These are phyloP conservation scores for Dolichopus griseipennis DNA, from an alignment of 2,888 invertebrate species.

Conservation along the genomic window DNA sequence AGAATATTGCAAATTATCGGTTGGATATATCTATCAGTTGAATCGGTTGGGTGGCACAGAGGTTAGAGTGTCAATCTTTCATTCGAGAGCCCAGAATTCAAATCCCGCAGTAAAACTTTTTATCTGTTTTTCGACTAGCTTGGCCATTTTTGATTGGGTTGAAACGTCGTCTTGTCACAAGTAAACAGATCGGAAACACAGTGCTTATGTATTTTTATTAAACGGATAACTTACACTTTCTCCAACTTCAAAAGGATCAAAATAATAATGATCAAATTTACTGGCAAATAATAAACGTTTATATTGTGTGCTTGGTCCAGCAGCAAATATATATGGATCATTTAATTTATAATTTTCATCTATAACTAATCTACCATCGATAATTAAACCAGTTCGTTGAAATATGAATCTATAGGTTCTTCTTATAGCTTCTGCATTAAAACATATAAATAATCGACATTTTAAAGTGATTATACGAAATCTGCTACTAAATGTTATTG, in stretches of 20 bases:
- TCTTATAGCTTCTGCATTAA: conserved; percentile 28
- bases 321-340: conserved; percentile 55
- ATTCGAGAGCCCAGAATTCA: too few relatives aligned
- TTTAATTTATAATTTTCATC: conserved; percentile 54
- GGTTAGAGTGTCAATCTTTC: too few relatives aligned
- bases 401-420: conserved; percentile 30
- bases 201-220: too few relatives aligned
- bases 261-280: conserved; percentile 47
- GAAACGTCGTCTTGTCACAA: too few relatives aligned
- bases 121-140: too few relatives aligned
- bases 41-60: too few relatives aligned
- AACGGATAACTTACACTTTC: conserved; percentile 37
- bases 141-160: too few relatives aligned
- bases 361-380: conserved; percentile 57
- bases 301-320: conserved; percentile 56
- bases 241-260: conserved; percentile 55
- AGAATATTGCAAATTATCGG: too few relatives aligned
- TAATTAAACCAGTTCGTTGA: conserved; percentile 49
- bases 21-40: too few relatives aligned
- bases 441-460: conserved; percentile 35
- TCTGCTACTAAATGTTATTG: conserved; percentile 28
- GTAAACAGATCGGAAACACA: too few relatives aligned
- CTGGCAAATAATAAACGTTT: conserved; percentile 50
- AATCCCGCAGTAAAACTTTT: too few relatives aligned
- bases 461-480: conserved; percentile 23